phyloP scores from a whole-genome alignment of 2,113 vertebrate species.

The Prinia subflava region DNA sequence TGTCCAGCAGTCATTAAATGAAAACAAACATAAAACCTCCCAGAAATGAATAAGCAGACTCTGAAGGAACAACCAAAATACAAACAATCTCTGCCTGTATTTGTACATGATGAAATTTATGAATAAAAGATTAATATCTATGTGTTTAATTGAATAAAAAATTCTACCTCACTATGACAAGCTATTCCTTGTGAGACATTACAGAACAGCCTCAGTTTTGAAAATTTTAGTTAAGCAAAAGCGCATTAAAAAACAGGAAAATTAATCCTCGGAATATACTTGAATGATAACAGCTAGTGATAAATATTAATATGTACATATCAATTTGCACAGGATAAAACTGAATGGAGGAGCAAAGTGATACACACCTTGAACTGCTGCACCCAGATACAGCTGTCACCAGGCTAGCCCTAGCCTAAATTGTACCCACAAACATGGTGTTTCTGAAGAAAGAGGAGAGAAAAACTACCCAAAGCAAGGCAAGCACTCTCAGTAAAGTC shows the following conservation, averaged over 20 bases:
- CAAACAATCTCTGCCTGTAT: not conserved
- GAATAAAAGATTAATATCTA: slow-evolving; percentile 30
- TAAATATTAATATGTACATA: not conserved
- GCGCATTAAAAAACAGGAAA: not conserved
- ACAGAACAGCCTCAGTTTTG: not conserved
- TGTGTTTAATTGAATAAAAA: slow-evolving; percentile 44
- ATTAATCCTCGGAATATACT: not conserved
- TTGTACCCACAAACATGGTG: not conserved
- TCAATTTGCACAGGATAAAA: not conserved
- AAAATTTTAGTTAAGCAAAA: not conserved
- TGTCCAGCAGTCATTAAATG: slow-evolving; percentile 19
- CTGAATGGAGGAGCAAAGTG: not conserved
- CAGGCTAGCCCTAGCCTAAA: not conserved
- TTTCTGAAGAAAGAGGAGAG: not conserved
- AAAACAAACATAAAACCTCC: slow-evolving; percentile 11
- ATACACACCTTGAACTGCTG: not conserved
- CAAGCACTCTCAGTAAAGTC: not conserved
- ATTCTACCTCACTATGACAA: not conserved
- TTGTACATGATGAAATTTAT: slow-evolving; percentile 15
- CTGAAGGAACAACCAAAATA: not conserved
- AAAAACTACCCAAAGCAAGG: not conserved
- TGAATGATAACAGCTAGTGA: not conserved
- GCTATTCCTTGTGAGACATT: not conserved
- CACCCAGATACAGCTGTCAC: not conserved
- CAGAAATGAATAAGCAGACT: not conserved